phyloP scores from a whole-genome alignment of 2,797 vertebrate species.

The Myotis myotis region DNA sequence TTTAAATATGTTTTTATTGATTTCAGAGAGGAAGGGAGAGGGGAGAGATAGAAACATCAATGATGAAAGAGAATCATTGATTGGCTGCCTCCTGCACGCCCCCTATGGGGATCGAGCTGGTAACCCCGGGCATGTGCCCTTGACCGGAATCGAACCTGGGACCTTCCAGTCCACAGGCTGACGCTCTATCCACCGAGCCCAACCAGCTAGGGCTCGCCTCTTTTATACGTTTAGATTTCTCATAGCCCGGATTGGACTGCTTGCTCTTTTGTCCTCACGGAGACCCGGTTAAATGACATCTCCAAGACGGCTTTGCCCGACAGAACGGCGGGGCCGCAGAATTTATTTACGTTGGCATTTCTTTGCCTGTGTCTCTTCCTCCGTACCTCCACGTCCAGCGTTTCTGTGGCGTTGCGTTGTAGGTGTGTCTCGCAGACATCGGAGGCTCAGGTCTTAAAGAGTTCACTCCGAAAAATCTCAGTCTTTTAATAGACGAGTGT shows the following conservation, averaged over 20 bases:
- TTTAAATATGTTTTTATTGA: too few relatives aligned
- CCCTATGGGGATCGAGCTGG: too few relatives aligned
- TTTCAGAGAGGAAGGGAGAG: too few relatives aligned
- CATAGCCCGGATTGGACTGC: not conserved
- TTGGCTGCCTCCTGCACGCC: too few relatives aligned
- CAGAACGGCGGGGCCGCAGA: not conserved
- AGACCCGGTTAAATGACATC: not conserved
- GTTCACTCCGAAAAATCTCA: not conserved
- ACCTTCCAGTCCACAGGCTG: too few relatives aligned
- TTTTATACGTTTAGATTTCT: conserved; percentile 1
- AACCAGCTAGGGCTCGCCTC: not conserved
- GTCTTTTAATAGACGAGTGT: not conserved
- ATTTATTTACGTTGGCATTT: not conserved
- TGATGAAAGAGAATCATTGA: too few relatives aligned
- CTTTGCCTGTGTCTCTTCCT: not conserved
- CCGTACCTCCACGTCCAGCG: rapidly evolving
- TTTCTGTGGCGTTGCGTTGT: not conserved
- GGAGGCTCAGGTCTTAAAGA: not conserved
- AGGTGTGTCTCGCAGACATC: not conserved
- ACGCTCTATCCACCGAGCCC: too few relatives aligned
- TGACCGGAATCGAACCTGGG: too few relatives aligned
- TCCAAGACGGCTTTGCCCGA: not conserved
- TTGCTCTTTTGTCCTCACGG: not conserved
- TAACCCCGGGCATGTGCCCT: too few relatives aligned
- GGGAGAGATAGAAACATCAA: too few relatives aligned